Evolutionary conservation across 2,113 vertebrate genomes (phyloP), one percentile per base, ranked within the genome.

Genomic region (Rana temporaria): DNA sequence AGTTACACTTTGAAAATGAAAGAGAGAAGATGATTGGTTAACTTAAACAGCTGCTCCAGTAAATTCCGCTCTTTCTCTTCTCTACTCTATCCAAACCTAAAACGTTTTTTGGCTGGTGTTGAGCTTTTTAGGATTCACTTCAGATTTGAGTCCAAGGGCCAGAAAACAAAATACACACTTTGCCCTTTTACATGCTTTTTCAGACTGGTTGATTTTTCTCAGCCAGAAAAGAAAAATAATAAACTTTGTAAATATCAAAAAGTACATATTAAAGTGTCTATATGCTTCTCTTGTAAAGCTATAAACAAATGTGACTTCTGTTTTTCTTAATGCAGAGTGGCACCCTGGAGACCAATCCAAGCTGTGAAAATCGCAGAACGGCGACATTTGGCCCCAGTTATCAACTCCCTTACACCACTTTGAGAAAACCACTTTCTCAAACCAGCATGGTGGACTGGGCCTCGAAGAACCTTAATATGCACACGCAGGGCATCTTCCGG

Each of bases 381-480:
- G 86, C 87, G 32, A 86, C 85, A 0, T 7, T 66, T 79, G 87
- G 81, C 0, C 38, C 85, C 1, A 91, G 89, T 0, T 94, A 91
- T 82, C 87, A 90, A 72, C 93, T 95, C 76, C 89, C 93, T 19
- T 96, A 95, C 34, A 90, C 76, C 73, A 95, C 92, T 0, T 89
- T 97, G 11, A 90, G 93, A 60, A 94, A 94, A 81, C 95, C 96
- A 20, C 94, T 95, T 1, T 92, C 95, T 0, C 92, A 93, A 63
- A 89, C 90, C 87, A 95, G 92, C 89, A 97, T 97, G 93, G 93
- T 89, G 78, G 96, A 96, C 87, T 97, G 96, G 96, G 96, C 96
- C 79, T 96, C 95, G 78, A 96, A 97, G 84, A 96, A 97, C 89
- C 94, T 97, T 22, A 97, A 97, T 89, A 91, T 96, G 95, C 96